Base-by-base conservation (phyloP, 2,113 vertebrate species). In the Beaufortia kweichowensis region DNA sequence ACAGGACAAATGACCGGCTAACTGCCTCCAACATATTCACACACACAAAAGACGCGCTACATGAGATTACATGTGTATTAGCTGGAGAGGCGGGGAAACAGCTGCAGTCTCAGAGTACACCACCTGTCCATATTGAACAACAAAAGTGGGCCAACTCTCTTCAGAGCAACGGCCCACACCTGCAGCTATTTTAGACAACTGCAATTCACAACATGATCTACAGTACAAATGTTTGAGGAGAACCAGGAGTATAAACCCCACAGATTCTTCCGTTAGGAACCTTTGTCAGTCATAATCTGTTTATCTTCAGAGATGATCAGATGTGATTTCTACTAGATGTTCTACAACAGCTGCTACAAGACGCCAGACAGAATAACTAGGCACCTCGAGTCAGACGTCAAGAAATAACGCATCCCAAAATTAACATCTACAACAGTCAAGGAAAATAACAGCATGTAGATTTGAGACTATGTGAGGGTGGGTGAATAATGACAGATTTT, bases 51-150 rank as follows among this genome's bases (percentile, higher is more conserved):
- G 46, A 75, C 17, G 53, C 23, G 19, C 12, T 24, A 55, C 67
- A 55, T 35, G 48, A 41, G 26, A 73, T 28, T 24, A 23, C 50
- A 65, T 55, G 55, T 43, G 66, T 76, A 76, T 46, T 48, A 57
- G 67, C 31, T 72, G 59, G 24, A 67, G 15, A 82, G 50, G 81
- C 82, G 75, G 79, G 70, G 73, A 79, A 87, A 79, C 84, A 83
- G 83, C 81, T 87, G 85, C 69, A 69, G 75, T 46, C 64, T 65
- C 69, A 50, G 15, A 57, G 21, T 57, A 61, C 41, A 33, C 33
- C 29, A 39, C 73, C 64, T 43, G 64, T 71, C 75, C 64, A 60
- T 57, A 61, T 21, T 74, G 61, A 31, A 66, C 31, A 77, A 56
- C 73, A 56, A 81, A 63, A 80, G 55, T 21, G 61, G 39, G 60